Conservation (phyloP, 2,113 vertebrate species). For the Python bivittatus region DNA sequence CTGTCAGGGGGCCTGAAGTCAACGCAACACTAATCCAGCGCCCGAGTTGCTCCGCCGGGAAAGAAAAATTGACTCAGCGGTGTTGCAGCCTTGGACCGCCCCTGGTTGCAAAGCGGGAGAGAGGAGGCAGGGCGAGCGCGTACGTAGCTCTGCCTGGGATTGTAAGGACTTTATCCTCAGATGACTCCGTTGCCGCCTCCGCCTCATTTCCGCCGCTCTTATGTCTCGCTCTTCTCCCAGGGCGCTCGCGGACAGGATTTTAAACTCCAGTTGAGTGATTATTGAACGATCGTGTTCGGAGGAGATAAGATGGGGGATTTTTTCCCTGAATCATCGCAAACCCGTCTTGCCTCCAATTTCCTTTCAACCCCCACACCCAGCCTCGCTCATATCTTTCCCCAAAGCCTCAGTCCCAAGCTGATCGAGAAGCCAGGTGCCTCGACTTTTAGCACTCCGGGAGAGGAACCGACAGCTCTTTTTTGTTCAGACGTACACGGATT, state of each 20-base stretch:
- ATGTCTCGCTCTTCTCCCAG: slow-evolving; percentile 17
- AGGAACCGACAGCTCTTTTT: not conserved
- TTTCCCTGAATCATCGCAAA: not conserved
- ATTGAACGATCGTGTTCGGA: not conserved
- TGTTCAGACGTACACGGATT: not conserved
- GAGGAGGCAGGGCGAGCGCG: not conserved
- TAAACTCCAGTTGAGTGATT: not conserved
- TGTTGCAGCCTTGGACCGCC: not conserved
- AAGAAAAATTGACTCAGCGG: not conserved
- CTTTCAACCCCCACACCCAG: not conserved
- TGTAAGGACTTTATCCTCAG: slow-evolving; percentile 74
- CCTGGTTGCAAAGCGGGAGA: not conserved
- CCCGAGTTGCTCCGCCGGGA: slow-evolving; percentile 46
- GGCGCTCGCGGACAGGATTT: not conserved
- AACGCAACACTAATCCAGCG: slow-evolving; percentile 48
- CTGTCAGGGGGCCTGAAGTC: slow-evolving; percentile 17
- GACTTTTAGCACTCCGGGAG: not conserved
- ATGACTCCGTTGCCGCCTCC: slow-evolving; percentile 68
- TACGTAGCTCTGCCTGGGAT: not conserved
- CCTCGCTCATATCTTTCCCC: not conserved
- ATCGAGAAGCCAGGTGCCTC: not conserved
- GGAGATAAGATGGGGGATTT: not conserved
- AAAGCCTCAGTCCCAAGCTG: not conserved
- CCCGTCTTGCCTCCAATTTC: not conserved
- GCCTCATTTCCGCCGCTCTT: slow-evolving; percentile 40